Percentiles rank a stretch among this genome's conserved stretches.
Conservation (phyloP, 2,888 invertebrate genomes). For the Harpalus rubripes region DNA sequence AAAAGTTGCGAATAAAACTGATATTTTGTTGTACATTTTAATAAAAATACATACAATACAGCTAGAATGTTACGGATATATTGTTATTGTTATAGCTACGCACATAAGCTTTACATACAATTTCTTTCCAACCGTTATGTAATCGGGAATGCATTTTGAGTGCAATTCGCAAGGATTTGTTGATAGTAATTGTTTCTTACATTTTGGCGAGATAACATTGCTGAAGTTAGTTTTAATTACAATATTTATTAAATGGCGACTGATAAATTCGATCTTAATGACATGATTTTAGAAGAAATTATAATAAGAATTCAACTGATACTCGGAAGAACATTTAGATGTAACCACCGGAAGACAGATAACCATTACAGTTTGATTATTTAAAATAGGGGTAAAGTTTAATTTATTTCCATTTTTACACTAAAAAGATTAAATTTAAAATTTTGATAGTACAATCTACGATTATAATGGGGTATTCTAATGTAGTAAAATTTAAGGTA, state of each 20-base stretch:
- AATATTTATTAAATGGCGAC: background rate
- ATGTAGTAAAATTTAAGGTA: no score
- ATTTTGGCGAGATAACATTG: slow-evolving; percentile 53
- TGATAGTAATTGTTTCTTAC: slow-evolving; percentile 13
- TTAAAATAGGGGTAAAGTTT: no score
- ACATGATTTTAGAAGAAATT: no score
- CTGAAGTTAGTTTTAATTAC: slow-evolving; percentile 39
- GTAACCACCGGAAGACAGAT: no score
- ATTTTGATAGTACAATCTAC: no score
- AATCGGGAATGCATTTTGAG: slow-evolving; percentile 52
- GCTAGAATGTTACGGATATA: slow-evolving; percentile 40
- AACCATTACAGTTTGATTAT: no score
- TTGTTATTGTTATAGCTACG: slow-evolving; percentile 44
- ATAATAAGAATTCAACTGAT: no score
- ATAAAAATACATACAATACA: slow-evolving; percentile 26
- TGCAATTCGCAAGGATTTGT: slow-evolving; percentile 31
- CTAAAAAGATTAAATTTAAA: no score
- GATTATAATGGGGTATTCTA: no score
- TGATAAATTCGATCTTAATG: background rate
- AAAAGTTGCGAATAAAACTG: no score
- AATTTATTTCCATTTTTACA: no score
- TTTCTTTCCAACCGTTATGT: slow-evolving; percentile 15
- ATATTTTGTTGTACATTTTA: background rate
- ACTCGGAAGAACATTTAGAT: no score
- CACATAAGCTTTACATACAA: slow-evolving; percentile 46